Percentiles rank a stretch among this genome's conserved stretches.
Conservation (phyloP, 2,113 vertebrate species). For the Anser cygnoides region DNA sequence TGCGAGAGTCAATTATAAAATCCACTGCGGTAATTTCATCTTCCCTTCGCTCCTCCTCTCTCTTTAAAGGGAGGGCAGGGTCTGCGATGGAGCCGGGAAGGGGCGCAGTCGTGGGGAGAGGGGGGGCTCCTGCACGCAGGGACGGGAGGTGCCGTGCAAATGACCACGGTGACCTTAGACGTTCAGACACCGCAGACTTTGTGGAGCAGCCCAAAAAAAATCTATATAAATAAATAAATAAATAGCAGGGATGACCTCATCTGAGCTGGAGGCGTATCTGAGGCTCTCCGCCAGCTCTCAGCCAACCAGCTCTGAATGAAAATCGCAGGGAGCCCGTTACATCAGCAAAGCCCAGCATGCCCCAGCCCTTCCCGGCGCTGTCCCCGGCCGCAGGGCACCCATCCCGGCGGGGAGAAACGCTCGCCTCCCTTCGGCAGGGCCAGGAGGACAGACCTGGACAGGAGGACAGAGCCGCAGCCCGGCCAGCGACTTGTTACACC, state of each 20-base stretch:
- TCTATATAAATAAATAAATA: too few relatives aligned
- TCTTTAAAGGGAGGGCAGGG: conserved; percentile 28
- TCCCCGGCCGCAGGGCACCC: neutral
- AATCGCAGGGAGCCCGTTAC: conserved; percentile 76
- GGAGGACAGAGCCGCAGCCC: neutral
- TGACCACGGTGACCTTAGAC: conserved; percentile 21
- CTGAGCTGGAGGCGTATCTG: conserved; percentile 62
- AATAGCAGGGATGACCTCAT: conserved; percentile 72
- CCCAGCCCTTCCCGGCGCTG: conserved; percentile 43
- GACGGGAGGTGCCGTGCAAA: neutral
- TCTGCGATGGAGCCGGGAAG: neutral
- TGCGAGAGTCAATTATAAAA: conserved; percentile 36
- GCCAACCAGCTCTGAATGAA: conserved; percentile 75
- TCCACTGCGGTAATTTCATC: conserved; percentile 61
- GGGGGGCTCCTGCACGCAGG: neutral
- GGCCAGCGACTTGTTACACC: neutral
- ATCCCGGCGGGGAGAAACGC: neutral
- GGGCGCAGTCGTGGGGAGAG: neutral
- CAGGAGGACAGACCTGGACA: neutral
- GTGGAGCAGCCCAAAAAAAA: neutral
- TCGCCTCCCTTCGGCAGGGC: neutral
- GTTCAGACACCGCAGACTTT: neutral
- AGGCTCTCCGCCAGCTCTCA: conserved; percentile 62
- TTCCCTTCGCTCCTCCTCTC: conserved; percentile 57
- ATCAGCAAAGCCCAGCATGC: conserved; percentile 81